Conservation (phyloP, 2,113 vertebrate species). For the Protobothrops flavoviridis region DNA sequence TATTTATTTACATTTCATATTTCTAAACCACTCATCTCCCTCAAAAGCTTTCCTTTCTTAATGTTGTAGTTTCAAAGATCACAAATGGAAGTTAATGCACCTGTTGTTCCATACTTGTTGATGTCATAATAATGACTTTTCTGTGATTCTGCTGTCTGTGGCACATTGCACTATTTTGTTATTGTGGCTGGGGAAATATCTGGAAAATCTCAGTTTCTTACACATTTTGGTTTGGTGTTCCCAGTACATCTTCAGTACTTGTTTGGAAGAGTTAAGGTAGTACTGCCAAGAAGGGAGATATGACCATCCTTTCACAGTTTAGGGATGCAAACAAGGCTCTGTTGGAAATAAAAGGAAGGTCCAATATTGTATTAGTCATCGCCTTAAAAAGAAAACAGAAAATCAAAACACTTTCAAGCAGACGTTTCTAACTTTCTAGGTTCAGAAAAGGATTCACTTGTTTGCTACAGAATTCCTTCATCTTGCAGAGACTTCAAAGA, state of each 20-base stretch:
- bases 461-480: neutral
- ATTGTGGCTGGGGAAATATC: neutral
- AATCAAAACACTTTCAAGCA: neutral
- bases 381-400: neutral
- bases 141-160: neutral
- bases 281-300: neutral
- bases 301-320: rapidly evolving
- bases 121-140: neutral
- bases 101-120: neutral
- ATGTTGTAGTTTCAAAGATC: neutral
- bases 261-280: neutral
- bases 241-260: neutral
- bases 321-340: neutral
- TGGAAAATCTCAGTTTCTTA: neutral
- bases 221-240: neutral
- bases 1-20: neutral
- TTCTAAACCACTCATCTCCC: neutral
- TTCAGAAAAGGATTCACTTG: neutral
- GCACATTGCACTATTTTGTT: neutral
- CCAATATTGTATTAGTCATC: neutral
- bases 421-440: neutral
- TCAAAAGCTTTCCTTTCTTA: neutral
- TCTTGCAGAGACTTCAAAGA: neutral
- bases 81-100: neutral
- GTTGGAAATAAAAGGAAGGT: neutral